Conservation (phyloP, 2,888 invertebrate species). For the Brachypalpus laphriformis region DNA sequence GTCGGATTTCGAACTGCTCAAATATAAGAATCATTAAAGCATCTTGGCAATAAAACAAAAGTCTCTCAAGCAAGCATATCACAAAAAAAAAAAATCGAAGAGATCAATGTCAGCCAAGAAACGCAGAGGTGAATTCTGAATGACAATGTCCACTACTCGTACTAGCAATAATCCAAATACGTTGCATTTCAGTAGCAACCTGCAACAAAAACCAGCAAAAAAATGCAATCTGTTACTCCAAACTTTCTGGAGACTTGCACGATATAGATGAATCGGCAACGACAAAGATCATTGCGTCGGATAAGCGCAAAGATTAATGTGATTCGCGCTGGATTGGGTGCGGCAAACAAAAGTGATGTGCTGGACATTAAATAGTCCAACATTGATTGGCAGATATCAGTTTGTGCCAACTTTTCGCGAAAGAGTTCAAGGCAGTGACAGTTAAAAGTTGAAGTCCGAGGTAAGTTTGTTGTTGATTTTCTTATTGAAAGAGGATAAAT, state of each 20-base stretch:
- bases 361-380: slow-evolving; percentile 20
- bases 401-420: neutral
- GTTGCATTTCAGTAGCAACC: slow-evolving; percentile 9
- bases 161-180: neutral
- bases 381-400: slow-evolving; percentile 32
- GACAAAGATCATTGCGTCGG: slow-evolving; percentile 17
- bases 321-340: slow-evolving; percentile 20
- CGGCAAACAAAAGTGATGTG: slow-evolving; percentile 6
- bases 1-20: neutral
- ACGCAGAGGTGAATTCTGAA: neutral
- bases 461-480: slow-evolving; percentile 1
- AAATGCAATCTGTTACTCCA: neutral
- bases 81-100: neutral
- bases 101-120: neutral
- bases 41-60: neutral
- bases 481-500: no score
- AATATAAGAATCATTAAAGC: neutral
- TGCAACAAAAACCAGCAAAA: neutral
- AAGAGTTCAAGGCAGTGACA: neutral
- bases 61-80: neutral
- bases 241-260: slow-evolving; percentile 9
- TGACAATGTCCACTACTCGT: neutral
- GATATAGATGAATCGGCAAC: neutral
- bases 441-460: neutral
- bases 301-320: slow-evolving; percentile 35